A percentile compares a stretch with the other conserved stretches of the same genome.
Evolutionary conservation across 2,113 vertebrate species (phyloP).

Genomic region (Montifringilla adamsi): DNA sequence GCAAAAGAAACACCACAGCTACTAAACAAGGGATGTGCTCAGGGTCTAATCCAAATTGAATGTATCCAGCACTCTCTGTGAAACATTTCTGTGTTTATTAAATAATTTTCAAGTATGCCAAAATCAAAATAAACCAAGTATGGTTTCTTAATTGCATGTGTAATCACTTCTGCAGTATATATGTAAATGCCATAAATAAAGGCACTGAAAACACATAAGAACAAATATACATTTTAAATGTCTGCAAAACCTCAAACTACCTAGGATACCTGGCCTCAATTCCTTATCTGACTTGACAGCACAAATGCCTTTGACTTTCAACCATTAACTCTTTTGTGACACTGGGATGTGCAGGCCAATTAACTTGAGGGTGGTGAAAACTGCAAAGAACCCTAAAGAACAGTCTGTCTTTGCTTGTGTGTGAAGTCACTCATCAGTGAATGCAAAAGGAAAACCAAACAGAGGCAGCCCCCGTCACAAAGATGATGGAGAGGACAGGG

Average conservation of each 20-base stretch:
- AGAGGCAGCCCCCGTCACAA: not conserved
- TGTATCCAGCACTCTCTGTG: not conserved
- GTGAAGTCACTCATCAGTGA: not conserved
- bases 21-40: not conserved
- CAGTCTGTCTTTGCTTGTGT: fast-evolving
- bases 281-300: not conserved
- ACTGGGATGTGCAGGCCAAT: not conserved
- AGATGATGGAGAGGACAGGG: not conserved
- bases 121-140: not conserved
- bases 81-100: not conserved
- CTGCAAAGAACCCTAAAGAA: not conserved
- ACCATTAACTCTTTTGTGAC: not conserved
- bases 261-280: not conserved
- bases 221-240: not conserved
- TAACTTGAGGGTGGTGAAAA: not conserved
- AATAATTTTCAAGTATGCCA: not conserved
- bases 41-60: not conserved
- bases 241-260: not conserved
- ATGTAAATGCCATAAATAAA: not conserved
- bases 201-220: not conserved
- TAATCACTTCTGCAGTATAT: not conserved
- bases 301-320: not conserved
- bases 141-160: not conserved
- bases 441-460: not conserved
- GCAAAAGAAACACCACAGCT: not conserved